phyloP scores from a whole-genome alignment of 1,140 invertebrate genomes.

The Trachymyrmex septentrionalis region DNA sequence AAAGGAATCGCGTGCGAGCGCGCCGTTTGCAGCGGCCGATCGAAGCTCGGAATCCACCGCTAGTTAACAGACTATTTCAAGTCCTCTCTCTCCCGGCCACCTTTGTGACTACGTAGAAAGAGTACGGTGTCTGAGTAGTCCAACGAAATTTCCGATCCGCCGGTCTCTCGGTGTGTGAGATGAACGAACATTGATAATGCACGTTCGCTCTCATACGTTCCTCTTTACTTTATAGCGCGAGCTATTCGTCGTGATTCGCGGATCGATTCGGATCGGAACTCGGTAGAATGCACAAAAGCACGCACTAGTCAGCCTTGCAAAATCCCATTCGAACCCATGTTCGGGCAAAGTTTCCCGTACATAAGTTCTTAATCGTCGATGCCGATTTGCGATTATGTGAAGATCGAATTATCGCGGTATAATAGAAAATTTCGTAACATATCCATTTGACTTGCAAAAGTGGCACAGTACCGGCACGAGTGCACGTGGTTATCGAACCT shows the following conservation, averaged over 20 bases:
- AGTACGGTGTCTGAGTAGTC: background rate
- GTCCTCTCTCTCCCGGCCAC: background rate
- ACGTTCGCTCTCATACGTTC: conserved; percentile 63
- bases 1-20: conserved; percentile 65
- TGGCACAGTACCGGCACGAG: conserved; percentile 22
- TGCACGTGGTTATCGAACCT: conserved; percentile 9
- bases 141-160: conserved; percentile 46
- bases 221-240: conserved; percentile 60
- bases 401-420: conserved; percentile 22
- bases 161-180: conserved; percentile 31
- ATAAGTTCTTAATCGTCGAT: conserved; percentile 35
- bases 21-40: conserved; percentile 62
- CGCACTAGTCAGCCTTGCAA: conserved; percentile 19
- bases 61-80: conserved; percentile 49
- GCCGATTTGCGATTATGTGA: conserved; percentile 48
- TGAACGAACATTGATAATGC: conserved; percentile 60
- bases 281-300: conserved; percentile 22
- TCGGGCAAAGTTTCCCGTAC: conserved; percentile 43
- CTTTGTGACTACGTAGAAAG: conserved; percentile 8
- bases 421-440: conserved; percentile 63
- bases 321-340: conserved; percentile 7
- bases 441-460: conserved; percentile 36
- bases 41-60: conserved; percentile 30
- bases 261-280: conserved; percentile 62
- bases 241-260: conserved; percentile 63